These are phyloP conservation scores for Nomia melanderi DNA, from an alignment of 1,140 invertebrate species.

Conservation along the genomic window DNA sequence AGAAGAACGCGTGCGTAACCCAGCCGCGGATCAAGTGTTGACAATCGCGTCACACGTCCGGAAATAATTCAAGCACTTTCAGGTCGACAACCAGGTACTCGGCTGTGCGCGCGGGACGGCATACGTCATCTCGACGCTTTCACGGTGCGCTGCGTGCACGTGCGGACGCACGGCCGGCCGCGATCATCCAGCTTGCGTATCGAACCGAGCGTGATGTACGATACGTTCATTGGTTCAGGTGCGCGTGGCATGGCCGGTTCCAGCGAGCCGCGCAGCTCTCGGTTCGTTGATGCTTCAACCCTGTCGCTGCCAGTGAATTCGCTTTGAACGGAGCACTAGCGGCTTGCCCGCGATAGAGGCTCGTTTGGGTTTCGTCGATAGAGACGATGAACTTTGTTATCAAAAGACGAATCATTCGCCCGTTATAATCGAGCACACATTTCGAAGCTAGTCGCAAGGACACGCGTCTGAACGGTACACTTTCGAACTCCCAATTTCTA, in stretches of 20 bases:
- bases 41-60: constrained; percentile 14
- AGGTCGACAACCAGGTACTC: constrained; percentile 6
- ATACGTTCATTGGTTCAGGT: constrained; percentile 22
- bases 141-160: constrained; percentile 29
- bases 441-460: too few species aligned
- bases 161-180: constrained; percentile 15
- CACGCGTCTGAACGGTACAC: too few species aligned
- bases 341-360: background rate
- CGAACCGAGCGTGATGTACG: constrained; percentile 38
- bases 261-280: background rate
- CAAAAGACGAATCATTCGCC: too few species aligned
- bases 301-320: background rate
- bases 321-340: too few species aligned
- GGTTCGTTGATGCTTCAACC: background rate
- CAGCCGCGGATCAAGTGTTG: background rate
- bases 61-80: constrained; percentile 61
- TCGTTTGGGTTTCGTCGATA: background rate
- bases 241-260: background rate
- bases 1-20: too few species aligned
- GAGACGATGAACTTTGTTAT: too few species aligned
- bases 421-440: too few species aligned
- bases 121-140: constrained; percentile 51
- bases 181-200: constrained; percentile 46
- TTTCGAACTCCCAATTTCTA: too few species aligned
- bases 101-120: background rate